These are phyloP conservation scores for Syngnathus rostellatus DNA, from an alignment of 2,797 vertebrate genomes.

Conservation along the genomic window DNA sequence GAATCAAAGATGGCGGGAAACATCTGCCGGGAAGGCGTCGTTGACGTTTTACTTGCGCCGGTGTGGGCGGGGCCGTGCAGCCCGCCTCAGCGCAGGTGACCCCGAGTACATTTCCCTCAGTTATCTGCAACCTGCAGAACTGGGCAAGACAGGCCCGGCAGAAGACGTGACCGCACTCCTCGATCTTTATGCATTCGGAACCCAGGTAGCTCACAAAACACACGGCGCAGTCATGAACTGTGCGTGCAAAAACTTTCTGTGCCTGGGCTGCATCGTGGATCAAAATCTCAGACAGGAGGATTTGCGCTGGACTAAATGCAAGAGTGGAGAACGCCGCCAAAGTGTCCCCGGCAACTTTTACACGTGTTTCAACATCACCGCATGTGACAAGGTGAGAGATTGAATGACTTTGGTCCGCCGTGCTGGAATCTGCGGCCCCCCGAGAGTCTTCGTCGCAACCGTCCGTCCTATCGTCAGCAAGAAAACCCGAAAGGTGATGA, in stretches of 20 bases:
- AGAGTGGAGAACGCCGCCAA: neutral
- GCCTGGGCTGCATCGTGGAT: conserved; percentile 73
- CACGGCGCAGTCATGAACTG: conserved; percentile 74
- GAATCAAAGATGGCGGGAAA: neutral
- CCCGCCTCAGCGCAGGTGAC: conserved; percentile 78
- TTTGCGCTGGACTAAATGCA: conserved; percentile 22
- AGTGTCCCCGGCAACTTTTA: neutral
- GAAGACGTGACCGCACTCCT: conserved; percentile 77
- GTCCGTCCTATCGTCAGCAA: too few species aligned
- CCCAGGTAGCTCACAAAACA: conserved; percentile 77
- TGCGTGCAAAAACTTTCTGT: conserved; percentile 71
- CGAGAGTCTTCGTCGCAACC: too few species aligned
- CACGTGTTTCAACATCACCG: neutral
- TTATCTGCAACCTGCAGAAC: conserved; percentile 80
- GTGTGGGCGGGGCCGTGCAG: conserved; percentile 74
- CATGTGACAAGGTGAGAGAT: neutral
- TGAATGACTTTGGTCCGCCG: too few species aligned
- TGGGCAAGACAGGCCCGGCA: conserved; percentile 75
- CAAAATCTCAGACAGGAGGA: conserved; percentile 73
- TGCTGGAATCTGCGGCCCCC: too few species aligned
- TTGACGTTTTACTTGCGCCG: conserved; percentile 70
- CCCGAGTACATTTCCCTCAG: conserved; percentile 73
- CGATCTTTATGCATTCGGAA: conserved; percentile 71
- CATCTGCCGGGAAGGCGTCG: neutral
- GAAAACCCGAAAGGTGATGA: too few species aligned